A percentile compares a stretch with the other conserved stretches of the same genome.
phyloP scores from a whole-genome alignment of 2,888 invertebrate genomes.

The Drosophila parthenogenetica region DNA sequence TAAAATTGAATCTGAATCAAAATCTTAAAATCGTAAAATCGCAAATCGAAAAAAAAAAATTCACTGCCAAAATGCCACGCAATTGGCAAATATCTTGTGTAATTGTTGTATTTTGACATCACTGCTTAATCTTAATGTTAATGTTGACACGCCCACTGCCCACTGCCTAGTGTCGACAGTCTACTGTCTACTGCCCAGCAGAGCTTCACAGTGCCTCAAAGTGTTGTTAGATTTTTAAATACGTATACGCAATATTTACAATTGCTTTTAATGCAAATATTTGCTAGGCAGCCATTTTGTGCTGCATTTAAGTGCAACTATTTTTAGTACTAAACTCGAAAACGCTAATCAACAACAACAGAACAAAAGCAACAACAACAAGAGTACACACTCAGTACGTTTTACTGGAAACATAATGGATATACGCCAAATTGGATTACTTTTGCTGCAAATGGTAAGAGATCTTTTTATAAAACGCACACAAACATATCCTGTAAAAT shows the following conservation, averaged over 20 bases:
- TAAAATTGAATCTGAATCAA: constrained; percentile 24
- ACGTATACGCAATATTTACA: constrained; percentile 55
- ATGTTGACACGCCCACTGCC: constrained; percentile 9
- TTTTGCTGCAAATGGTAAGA: constrained; percentile 66
- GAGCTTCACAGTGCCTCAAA: constrained; percentile 52
- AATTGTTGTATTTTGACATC: constrained; percentile 52
- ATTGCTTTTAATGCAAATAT: constrained; percentile 49
- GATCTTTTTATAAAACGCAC: background rate
- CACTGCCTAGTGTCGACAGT: constrained; percentile 16
- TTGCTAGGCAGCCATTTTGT: constrained; percentile 42
- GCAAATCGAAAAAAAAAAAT: constrained; percentile 3
- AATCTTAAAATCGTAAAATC: constrained; percentile 14
- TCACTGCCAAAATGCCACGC: constrained; percentile 59
- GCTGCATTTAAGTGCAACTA: constrained; percentile 30
- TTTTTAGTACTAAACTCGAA: constrained; percentile 33
- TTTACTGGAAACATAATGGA: constrained; percentile 62
- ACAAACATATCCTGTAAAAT: background rate
- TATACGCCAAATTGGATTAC: constrained; percentile 72
- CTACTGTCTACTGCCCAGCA: constrained; percentile 5
- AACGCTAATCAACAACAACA: constrained; percentile 14
- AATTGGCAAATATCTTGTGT: constrained; percentile 54
- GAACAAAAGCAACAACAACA: constrained; percentile 3
- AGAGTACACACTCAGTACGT: no score
- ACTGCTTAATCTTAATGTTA: constrained; percentile 23
- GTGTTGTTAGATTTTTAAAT: constrained; percentile 42